Base-by-base conservation (phyloP, 30 jellyfish, hydroid and myxozoan genomes). In the Sanderia malayensis region DNA sequence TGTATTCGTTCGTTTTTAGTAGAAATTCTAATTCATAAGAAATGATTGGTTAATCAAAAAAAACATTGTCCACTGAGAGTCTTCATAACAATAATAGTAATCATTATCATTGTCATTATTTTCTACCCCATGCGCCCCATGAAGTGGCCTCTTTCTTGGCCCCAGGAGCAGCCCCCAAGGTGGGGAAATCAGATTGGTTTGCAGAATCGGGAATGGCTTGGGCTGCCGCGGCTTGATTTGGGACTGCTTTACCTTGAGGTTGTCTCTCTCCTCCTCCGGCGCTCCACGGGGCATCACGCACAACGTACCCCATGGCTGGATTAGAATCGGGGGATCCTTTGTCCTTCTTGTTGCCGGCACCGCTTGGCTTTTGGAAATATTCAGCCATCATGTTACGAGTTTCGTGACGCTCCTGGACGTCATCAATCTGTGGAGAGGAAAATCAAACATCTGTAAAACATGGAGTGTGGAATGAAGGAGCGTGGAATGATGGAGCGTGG, bases 61-160 rank as follows among this genome's bases (percentile, higher is more conserved):
- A n/a, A n/a, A n/a, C n/a, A n/a, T n/a, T n/a, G n/a, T n/a, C n/a
- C n/a, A n/a, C n/a, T n/a, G n/a, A n/a, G n/a, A n/a, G n/a, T n/a
- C n/a, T n/a, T n/a, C n/a, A n/a, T n/a, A n/a, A n/a, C n/a, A n/a
- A n/a, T n/a, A n/a, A n/a, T n/a, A n/a, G n/a, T n/a, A n/a, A n/a
- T n/a, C n/a, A n/a, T n/a, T n/a, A n/a, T n/a, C n/a, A n/a, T n/a
- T n/a, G n/a, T n/a, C n/a, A n/a, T 76, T 45, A 76, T 53, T 65
- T 81, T 37, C 89, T 84, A 8, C 94, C 85, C 97, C 95, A 89
- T 4, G 93, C 80, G 6, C 97, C 97, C 97, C 97, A 89, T 0
- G 95, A 89, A 25, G 76, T 73, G 26, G 80, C 44, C n/a, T 80
- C 91, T 57, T 74, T 76, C 61, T 89, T 66, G n/a, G n/a, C n/a